Conservation (phyloP, 2,888 invertebrate genomes). For the Neuroscelio doddi region DNA sequence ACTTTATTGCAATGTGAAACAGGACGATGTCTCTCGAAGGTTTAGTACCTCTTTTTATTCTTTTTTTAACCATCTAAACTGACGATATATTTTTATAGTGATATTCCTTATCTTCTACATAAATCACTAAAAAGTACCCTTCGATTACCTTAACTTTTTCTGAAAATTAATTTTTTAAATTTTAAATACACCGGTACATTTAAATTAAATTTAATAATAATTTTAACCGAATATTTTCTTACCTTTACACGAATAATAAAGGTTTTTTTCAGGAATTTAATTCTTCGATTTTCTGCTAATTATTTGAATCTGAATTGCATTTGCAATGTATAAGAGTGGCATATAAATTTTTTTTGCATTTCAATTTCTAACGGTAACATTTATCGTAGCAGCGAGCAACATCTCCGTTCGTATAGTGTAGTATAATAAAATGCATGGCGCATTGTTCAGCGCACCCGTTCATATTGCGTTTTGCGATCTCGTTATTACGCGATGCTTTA, state of each 20-base stretch:
- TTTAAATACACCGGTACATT: too few relatives aligned
- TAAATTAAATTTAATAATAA: too few relatives aligned
- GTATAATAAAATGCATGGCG: constrained; percentile 26
- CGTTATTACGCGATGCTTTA: constrained; percentile 60
- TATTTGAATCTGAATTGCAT: too few relatives aligned
- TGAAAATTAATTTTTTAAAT: too few relatives aligned
- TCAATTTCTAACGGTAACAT: constrained; percentile 20
- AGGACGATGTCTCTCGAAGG: constrained; percentile 22
- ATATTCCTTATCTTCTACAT: background rate
- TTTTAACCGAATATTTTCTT: too few relatives aligned
- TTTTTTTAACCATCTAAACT: constrained; percentile 27
- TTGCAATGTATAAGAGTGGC: too few relatives aligned
- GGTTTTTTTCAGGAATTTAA: too few relatives aligned
- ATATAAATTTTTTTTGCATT: too few relatives aligned
- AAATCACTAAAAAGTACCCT: too few relatives aligned
- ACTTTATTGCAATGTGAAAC: constrained; percentile 34
- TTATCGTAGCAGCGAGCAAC: constrained; percentile 21
- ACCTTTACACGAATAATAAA: too few relatives aligned
- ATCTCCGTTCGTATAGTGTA: constrained; percentile 10
- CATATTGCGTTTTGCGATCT: constrained; percentile 55
- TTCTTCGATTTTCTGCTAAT: too few relatives aligned
- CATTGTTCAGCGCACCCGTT: constrained; percentile 28
- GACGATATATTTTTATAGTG: constrained; percentile 12
- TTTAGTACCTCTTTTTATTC: constrained; percentile 26
- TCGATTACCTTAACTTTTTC: too few relatives aligned